These are phyloP conservation scores for Spinus olivaceus DNA, from an alignment of 2,797 vertebrate genomes.

Conservation along the genomic window DNA sequence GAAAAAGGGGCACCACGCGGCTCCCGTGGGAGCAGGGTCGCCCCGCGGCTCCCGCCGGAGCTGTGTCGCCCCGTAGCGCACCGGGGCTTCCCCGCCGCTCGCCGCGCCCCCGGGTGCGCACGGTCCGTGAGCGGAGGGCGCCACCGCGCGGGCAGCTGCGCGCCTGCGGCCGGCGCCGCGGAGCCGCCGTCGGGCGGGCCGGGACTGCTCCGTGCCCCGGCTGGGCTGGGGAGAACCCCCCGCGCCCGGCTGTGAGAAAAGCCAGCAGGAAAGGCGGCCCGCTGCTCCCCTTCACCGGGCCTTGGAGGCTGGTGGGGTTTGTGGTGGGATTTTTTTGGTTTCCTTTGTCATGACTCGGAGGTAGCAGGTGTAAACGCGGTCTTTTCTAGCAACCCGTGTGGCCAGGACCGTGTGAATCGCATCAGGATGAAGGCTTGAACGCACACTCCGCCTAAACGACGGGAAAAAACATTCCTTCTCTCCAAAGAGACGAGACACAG, in stretches of 20 bases:
- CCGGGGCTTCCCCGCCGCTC: background rate
- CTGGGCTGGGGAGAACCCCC: no score
- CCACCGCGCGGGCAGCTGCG: conserved; percentile 67
- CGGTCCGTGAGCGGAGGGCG: conserved; percentile 57
- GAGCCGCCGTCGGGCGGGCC: background rate
- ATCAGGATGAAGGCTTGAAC: background rate
- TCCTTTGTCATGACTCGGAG: background rate
- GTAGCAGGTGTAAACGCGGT: background rate
- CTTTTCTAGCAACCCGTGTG: background rate
- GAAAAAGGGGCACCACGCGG: no score
- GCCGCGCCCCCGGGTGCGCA: background rate
- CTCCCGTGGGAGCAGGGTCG: no score
- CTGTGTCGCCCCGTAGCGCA: background rate
- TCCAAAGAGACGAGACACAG: background rate
- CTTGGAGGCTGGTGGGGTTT: no score
- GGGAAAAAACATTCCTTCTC: background rate
- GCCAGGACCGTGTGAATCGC: background rate
- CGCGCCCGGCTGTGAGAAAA: background rate
- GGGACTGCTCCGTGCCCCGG: background rate
- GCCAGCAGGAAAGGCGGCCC: background rate
- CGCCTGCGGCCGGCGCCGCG: background rate
- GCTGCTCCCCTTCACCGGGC: background rate
- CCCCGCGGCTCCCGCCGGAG: no score
- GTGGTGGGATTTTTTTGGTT: background rate
- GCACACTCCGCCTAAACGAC: background rate